Conservation (phyloP, 2,113 vertebrate species). For the Castor canadensis region DNA sequence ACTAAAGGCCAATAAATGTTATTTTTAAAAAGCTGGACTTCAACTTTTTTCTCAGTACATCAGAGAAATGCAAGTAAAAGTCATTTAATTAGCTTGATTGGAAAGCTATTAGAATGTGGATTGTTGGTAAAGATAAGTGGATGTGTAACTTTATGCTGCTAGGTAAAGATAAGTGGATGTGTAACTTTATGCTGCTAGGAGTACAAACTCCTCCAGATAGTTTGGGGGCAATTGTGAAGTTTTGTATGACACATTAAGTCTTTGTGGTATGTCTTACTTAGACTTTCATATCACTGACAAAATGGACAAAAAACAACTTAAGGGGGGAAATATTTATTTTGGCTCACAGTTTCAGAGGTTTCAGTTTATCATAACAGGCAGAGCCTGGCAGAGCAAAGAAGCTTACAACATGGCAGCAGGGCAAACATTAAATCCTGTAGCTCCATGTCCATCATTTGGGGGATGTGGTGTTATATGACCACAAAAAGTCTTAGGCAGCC, state of each 20-base stretch:
- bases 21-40: too few species aligned
- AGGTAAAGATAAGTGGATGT: neutral
- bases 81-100: neutral
- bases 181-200: neutral
- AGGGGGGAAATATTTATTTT: too few species aligned
- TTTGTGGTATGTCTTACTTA: neutral
- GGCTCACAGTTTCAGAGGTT: too few species aligned
- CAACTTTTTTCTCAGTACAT: too few species aligned
- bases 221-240: neutral
- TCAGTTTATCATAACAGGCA: too few species aligned
- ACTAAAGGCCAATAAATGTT: neutral
- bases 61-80: conserved; percentile 17
- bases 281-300: too few species aligned
- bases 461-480: neutral
- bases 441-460: neutral
- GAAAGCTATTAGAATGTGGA: neutral
- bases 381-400: neutral
- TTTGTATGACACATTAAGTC: neutral
- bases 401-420: neutral
- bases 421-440: neutral
- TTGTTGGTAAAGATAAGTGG: neutral
- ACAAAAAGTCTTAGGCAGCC: neutral
- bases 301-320: too few species aligned
- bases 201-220: neutral
- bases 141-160: neutral